Conservation (phyloP, 2,797 vertebrate species). For the Lacerta viridis region DNA sequence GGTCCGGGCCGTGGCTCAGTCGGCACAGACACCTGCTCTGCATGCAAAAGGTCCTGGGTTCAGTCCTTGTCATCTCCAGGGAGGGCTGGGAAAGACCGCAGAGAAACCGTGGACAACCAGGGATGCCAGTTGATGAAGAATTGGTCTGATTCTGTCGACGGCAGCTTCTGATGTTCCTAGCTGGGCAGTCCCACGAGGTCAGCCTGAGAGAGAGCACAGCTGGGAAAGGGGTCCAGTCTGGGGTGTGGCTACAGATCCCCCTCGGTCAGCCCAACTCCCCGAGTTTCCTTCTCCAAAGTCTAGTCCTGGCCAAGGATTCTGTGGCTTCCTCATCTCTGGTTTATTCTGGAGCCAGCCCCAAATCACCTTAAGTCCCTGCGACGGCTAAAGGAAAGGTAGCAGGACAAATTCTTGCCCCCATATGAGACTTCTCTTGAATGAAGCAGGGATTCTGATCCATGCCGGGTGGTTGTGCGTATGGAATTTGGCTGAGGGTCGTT, state of each 20-base stretch:
- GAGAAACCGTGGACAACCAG: too few species aligned
- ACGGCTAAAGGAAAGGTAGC: background rate
- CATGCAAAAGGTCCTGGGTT: too few species aligned
- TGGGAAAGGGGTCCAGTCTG: rapidly evolving
- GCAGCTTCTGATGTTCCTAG: too few species aligned
- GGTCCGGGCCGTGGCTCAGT: too few species aligned
- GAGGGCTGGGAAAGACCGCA: too few species aligned
- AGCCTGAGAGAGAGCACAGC: background rate
- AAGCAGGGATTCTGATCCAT: background rate
- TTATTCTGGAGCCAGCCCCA: background rate
- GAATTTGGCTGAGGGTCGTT: background rate
- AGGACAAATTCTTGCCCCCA: background rate
- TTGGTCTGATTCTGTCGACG: too few species aligned
- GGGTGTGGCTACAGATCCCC: background rate
- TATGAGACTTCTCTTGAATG: background rate
- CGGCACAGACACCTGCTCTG: too few species aligned
- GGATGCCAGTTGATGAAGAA: too few species aligned
- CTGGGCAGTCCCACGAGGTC: too few species aligned
- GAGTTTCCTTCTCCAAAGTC: background rate
- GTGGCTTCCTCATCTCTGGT: background rate
- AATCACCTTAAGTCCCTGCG: background rate
- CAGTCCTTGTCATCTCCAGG: too few species aligned
- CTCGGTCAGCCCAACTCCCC: too few species aligned
- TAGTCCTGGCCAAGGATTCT: background rate
- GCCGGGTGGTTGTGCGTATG: too few species aligned